Percentiles rank a stretch among this genome's conserved stretches.
Conservation (phyloP, 2,113 vertebrate species). For the Myxocyprinus asiaticus region DNA sequence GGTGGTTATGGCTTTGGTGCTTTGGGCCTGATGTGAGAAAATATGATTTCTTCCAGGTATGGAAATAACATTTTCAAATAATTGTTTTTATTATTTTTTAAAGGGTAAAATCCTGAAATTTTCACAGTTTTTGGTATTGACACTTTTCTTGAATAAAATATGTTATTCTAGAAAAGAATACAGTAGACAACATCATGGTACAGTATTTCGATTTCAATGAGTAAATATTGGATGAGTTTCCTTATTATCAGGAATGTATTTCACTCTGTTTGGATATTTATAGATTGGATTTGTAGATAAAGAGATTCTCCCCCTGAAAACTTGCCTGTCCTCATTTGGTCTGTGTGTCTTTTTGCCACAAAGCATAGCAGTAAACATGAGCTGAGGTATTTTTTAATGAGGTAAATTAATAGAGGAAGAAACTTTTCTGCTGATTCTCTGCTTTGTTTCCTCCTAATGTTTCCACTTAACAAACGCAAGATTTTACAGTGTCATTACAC, state of each 20-base stretch:
- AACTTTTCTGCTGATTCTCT: conserved; percentile 35
- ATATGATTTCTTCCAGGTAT: too few species aligned
- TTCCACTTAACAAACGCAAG: not conserved
- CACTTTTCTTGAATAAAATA: not conserved
- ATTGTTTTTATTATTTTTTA: too few species aligned
- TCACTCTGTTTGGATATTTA: not conserved
- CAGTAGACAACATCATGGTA: not conserved
- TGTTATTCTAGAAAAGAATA: not conserved
- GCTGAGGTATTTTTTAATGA: conserved; percentile 34
- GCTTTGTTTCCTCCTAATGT: conserved; percentile 9
- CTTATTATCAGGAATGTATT: not conserved
- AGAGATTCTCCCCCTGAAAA: not conserved
- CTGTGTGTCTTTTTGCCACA: conserved; percentile 3
- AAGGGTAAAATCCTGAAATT: too few species aligned
- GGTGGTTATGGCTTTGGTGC: too few species aligned
- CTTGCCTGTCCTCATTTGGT: conserved; percentile 30
- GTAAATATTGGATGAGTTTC: not conserved
- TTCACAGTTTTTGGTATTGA: too few species aligned
- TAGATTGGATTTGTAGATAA: conserved; percentile 2
- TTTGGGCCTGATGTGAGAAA: too few species aligned
- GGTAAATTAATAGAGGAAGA: conserved; percentile 12
- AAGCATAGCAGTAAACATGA: not conserved
- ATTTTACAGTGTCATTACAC: not conserved
- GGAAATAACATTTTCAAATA: too few species aligned
- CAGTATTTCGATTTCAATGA: not conserved